Evolutionary conservation across 2,797 vertebrate species (phyloP).

Genomic region (Jordanella pulchra): DNA sequence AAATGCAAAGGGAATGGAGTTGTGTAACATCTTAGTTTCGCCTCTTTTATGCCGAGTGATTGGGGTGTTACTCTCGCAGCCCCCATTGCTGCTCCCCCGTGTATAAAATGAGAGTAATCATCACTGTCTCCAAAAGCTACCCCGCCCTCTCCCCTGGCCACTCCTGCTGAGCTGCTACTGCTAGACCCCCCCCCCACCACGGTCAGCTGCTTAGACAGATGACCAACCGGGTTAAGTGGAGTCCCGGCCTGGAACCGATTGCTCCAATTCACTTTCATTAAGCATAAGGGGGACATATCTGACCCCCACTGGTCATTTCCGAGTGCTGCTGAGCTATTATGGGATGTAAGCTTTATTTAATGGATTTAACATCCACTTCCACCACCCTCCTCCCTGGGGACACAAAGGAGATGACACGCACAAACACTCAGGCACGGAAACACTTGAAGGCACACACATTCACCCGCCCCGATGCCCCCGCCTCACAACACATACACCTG

Average conservation of each 20-base stretch:
- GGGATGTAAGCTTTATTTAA: slow-evolving; percentile 99
- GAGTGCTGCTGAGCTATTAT: slow-evolving; percentile 81
- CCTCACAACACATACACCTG: slow-evolving; percentile 88
- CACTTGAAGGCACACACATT: slow-evolving; percentile 46
- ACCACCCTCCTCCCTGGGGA: slow-evolving; percentile 88
- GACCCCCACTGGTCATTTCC: slow-evolving; percentile 76
- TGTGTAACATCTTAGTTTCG: slow-evolving; percentile 71
- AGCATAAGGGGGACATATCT: slow-evolving; percentile 81
- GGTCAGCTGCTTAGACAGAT: slow-evolving; percentile 69
- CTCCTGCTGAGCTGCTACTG: slow-evolving; percentile 47
- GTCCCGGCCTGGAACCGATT: slow-evolving; percentile 66
- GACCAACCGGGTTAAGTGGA: slow-evolving; percentile 77
- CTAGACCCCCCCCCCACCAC: slow-evolving; percentile 50
- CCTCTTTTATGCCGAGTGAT: slow-evolving; percentile 62
- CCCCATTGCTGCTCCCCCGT: slow-evolving; percentile 52
- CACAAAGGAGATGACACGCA: slow-evolving; percentile 82
- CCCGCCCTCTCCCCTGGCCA: slow-evolving; percentile 21
- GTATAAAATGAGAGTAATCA: slow-evolving; percentile 76
- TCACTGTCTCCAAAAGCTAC: slow-evolving; percentile 22
- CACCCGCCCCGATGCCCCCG: slow-evolving; percentile 32
- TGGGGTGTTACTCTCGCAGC: slow-evolving; percentile 65
- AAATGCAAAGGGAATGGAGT: slow-evolving; percentile 52
- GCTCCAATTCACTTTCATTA: slow-evolving; percentile 83
- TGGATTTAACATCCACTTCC: slow-evolving; percentile 99
- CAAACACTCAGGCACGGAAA: slow-evolving; percentile 53